Evolutionary conservation across 2,888 invertebrate species (phyloP).

Genomic region (Drosophila mayaguana): DNA sequence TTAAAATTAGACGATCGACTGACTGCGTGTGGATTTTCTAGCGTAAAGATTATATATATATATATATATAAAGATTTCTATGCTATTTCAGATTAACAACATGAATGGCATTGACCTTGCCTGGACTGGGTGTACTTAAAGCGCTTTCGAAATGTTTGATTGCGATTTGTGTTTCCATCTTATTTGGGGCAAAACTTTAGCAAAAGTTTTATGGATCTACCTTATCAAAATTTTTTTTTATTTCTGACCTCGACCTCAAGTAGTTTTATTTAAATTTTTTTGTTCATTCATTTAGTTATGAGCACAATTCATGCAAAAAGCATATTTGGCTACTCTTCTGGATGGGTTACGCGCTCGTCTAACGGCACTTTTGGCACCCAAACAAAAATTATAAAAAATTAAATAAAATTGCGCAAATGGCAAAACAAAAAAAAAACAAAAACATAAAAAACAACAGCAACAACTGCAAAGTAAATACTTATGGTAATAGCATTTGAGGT

Average conservation of each 20-base stretch:
- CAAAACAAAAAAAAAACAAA: slow-evolving; percentile 13
- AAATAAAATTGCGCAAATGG: slow-evolving; percentile 63
- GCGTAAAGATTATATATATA: slow-evolving; percentile 21
- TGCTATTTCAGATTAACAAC: slow-evolving; percentile 23
- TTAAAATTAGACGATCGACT: slow-evolving; percentile 1
- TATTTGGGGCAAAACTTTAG: neutral
- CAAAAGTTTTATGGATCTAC: neutral
- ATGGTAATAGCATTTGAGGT: slow-evolving; percentile 71
- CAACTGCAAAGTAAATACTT: slow-evolving; percentile 72
- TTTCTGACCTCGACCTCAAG: slow-evolving; percentile 18
- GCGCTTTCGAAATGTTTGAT: slow-evolving; percentile 11
- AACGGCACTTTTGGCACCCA: slow-evolving; percentile 61
- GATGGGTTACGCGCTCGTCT: slow-evolving; percentile 43
- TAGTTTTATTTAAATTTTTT: neutral
- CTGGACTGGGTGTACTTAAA: slow-evolving; percentile 24
- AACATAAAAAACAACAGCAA: slow-evolving; percentile 7
- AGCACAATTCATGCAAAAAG: slow-evolving; percentile 43
- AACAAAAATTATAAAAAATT: slow-evolving; percentile 34
- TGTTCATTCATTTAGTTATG: slow-evolving; percentile 24
- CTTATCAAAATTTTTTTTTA: slow-evolving; percentile 17
- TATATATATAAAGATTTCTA: slow-evolving; percentile 14
- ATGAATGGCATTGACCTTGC: slow-evolving; percentile 50
- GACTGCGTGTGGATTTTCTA: neutral
- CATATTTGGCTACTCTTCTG: slow-evolving; percentile 30
- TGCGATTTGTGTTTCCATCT: neutral